Conservation (phyloP, 2,113 vertebrate genomes). For the Melanerpes formicivorus region DNA sequence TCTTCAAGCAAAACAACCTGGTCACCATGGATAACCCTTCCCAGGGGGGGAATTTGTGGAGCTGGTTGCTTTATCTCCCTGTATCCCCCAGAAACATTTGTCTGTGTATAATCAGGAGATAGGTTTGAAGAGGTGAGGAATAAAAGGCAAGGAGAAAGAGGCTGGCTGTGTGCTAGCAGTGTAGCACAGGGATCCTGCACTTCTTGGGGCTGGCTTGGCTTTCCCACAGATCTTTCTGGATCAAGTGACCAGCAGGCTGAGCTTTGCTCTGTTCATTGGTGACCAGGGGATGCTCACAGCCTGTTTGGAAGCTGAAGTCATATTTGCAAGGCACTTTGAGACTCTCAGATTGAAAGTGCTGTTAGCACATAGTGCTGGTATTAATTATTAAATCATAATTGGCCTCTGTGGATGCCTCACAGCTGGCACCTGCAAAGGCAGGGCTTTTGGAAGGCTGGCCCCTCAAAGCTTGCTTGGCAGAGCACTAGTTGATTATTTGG, state of each 20-base stretch:
- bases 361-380: background rate
- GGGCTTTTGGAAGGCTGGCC: background rate
- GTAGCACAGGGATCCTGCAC: background rate
- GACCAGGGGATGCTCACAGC: background rate
- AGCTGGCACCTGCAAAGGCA: conserved; percentile 7
- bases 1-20: background rate
- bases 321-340: background rate
- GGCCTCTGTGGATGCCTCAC: background rate
- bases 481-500: background rate
- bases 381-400: background rate
- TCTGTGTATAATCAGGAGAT: background rate
- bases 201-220: background rate
- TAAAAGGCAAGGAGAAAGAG: background rate
- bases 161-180: background rate
- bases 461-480: background rate
- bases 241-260: background rate
- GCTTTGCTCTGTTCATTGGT: background rate
- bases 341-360: background rate
- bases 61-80: background rate
- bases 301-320: background rate
- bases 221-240: background rate
- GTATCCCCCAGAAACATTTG: background rate
- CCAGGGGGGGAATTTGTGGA: background rate
- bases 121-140: background rate
- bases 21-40: background rate